These are phyloP conservation scores for Aepyceros melampus DNA, from an alignment of 2,113 vertebrate genomes.

Conservation along the genomic window DNA sequence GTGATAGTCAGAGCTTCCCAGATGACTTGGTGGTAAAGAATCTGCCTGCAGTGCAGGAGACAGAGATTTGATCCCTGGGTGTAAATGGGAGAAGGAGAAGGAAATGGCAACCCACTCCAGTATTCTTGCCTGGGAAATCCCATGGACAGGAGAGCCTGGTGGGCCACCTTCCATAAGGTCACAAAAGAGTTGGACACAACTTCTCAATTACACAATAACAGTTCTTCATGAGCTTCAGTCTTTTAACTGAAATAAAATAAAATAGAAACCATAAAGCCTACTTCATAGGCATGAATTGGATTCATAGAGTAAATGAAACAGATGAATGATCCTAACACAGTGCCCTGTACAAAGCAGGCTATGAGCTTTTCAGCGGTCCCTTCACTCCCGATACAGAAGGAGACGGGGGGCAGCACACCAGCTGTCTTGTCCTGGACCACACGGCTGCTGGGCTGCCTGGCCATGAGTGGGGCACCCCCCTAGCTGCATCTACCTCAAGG, in stretches of 20 bases:
- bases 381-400: background rate
- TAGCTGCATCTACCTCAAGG: background rate
- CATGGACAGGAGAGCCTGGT: background rate
- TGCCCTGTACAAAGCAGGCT: background rate
- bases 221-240: background rate
- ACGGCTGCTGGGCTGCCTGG: too few relatives aligned
- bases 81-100: background rate
- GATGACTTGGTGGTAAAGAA: background rate
- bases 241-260: background rate
- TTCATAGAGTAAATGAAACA: background rate
- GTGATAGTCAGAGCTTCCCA: background rate
- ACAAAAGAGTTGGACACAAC: background rate
- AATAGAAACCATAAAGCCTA: background rate
- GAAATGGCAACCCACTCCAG: background rate
- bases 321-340: background rate
- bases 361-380: too few relatives aligned
- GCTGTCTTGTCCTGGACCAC: background rate
- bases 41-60: background rate
- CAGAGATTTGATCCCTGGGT: background rate
- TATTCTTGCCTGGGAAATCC: background rate
- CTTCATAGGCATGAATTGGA: background rate
- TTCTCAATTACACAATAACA: background rate
- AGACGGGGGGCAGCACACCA: rapidly evolving
- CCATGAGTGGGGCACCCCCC: background rate
- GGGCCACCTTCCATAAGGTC: background rate